Evolutionary conservation across 1,140 invertebrate genomes (phyloP), one percentile per base, ranked within the genome.

Genomic region (Notospermus geniculatus): DNA sequence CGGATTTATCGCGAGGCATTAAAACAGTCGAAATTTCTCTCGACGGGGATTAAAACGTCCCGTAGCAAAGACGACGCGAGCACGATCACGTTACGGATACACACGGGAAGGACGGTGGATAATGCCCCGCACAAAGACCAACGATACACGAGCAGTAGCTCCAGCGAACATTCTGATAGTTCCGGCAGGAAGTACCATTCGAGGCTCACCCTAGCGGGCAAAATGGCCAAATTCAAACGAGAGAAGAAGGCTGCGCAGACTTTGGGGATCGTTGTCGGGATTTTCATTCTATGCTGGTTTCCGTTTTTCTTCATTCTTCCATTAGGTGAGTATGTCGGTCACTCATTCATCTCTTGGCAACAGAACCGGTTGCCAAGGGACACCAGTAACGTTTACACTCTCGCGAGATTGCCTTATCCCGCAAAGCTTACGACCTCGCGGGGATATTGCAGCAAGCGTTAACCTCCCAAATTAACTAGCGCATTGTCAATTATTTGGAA

Each of bases 211-310:
- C 65, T 74, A 22, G 69, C 72, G 1, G 72, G 72, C 29, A 77
- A 69, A 62, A 68, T 76, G 13, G 74, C 77, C 1, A 72, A 75
- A 46, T 79, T 79, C 60, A 75, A 57, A 91, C 32, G 73, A 39
- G 80, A 82, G 60, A 75, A 77, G 32, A 83, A 83, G 61, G 93
- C 92, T 0, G 91, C 93, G 15, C 90, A 93, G 76, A 95, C 92
- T 0, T 80, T 95, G 25, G 91, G 90, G 7, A 88, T 95, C 43
- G 92, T 86, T 2, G 97, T 99, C 60, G 95, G 92, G 60, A 93
- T 95, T 0, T 98, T 99, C 74, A 91, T 90, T 22, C 82, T 96
- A 54, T 98, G 96, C 78, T 99, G 96, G 96, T 83, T 98, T 50
- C 96, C 96, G 1, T 99, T 97, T 80, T 97, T 98, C 80, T 90